Evolutionary conservation across 2,797 vertebrate species (phyloP).

Genomic region (Knipowitschia caucasica): DNA sequence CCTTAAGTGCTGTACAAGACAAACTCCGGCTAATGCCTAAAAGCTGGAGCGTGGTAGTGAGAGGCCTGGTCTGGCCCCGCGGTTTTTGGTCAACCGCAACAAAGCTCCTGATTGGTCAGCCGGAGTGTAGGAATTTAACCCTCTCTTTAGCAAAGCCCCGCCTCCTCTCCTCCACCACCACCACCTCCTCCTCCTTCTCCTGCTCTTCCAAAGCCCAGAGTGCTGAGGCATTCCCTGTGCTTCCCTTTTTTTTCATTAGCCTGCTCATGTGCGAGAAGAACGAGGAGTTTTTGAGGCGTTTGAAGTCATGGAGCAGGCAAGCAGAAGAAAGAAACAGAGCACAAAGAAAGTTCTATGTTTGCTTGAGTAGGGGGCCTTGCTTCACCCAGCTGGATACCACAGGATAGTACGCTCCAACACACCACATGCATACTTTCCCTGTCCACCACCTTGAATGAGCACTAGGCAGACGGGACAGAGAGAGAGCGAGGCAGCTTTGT

Average conservation of each 20-base stretch:
- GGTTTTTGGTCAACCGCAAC: constrained; percentile 69
- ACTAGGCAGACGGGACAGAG: constrained; percentile 52
- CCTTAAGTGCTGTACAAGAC: constrained; percentile 22
- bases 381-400: constrained; percentile 69
- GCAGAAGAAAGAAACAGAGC: constrained; percentile 41
- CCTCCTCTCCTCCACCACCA: constrained; percentile 53
- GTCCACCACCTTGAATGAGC: constrained; percentile 54
- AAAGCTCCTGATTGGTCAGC: constrained; percentile 69
- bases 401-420: constrained; percentile 32
- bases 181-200: constrained; percentile 44
- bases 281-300: constrained; percentile 34
- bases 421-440: constrained; percentile 39
- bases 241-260: constrained; percentile 16
- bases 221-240: constrained; percentile 67
- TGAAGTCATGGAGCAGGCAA: constrained; percentile 42
- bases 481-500: constrained; percentile 51
- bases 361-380: constrained; percentile 58
- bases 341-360: constrained; percentile 45
- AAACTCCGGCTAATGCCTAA: constrained; percentile 59
- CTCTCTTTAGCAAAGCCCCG: constrained; percentile 69
- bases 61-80: constrained; percentile 59
- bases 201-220: constrained; percentile 49
- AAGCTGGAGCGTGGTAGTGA: constrained; percentile 60
- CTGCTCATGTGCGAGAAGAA: constrained; percentile 30
- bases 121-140: constrained; percentile 80